These are phyloP conservation scores for Chloromyia formosa DNA, from an alignment of 2,888 invertebrate genomes.

Conservation along the genomic window DNA sequence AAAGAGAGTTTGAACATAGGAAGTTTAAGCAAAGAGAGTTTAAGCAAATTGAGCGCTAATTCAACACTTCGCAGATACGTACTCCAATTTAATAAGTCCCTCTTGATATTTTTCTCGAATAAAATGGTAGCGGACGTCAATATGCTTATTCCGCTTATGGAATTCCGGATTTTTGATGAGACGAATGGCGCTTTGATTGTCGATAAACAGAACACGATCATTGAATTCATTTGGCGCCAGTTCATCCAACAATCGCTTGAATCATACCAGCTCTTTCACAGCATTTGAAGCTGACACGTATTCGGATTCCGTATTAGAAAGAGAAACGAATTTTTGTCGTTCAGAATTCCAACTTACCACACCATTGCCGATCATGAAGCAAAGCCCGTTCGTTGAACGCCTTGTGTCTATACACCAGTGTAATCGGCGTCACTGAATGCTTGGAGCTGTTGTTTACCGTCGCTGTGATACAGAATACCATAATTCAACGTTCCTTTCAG, in stretches of 20 bases:
- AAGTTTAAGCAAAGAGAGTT: too few relatives aligned
- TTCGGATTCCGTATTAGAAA: constrained; percentile 56
- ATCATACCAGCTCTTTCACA: constrained; percentile 52
- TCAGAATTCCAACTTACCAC: constrained; percentile 54
- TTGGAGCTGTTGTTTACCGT: constrained; percentile 13
- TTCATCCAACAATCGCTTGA: constrained; percentile 45
- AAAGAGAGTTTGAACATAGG: too few relatives aligned
- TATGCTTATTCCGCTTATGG: too few relatives aligned
- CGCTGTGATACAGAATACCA: constrained; percentile 45
- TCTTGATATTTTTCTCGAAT: too few relatives aligned
- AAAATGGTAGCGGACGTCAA: too few relatives aligned
- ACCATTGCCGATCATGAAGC: constrained; percentile 26
- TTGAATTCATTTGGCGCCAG: constrained; percentile 33
- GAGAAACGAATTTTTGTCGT: constrained; percentile 54
- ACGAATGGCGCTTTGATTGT: too few relatives aligned
- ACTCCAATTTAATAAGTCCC: too few relatives aligned
- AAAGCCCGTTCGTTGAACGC: constrained; percentile 47
- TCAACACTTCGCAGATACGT: too few relatives aligned
- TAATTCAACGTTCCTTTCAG: constrained; percentile 36
- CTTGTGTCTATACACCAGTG: constrained; percentile 46
- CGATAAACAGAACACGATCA: constrained; percentile 35
- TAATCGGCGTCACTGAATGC: constrained; percentile 48
- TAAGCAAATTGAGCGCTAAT: too few relatives aligned
- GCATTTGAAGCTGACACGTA: constrained; percentile 54
- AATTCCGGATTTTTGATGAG: too few relatives aligned